These are phyloP conservation scores for Poeciliopsis turrubarensis DNA, from an alignment of 2,113 vertebrate species.

Conservation along the genomic window DNA sequence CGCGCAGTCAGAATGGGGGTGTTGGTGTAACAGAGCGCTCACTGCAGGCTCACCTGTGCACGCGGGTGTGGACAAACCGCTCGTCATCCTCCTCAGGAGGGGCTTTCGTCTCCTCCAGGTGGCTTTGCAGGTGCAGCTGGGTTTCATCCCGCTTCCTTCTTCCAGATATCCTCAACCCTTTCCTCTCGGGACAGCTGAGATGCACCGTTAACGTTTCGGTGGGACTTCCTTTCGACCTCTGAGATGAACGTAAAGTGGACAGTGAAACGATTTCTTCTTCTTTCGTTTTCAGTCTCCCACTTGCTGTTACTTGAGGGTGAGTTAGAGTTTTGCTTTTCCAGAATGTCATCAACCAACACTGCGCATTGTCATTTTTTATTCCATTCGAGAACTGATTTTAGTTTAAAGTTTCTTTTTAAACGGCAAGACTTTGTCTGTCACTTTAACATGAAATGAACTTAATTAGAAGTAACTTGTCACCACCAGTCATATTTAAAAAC, in stretches of 20 bases:
- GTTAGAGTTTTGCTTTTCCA: conserved; percentile 46
- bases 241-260: conserved; percentile 94
- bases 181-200: conserved; percentile 77
- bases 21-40: background rate
- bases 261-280: conserved; percentile 88
- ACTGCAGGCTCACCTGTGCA: conserved; percentile 33
- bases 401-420: too few relatives aligned
- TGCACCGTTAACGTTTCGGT: conserved; percentile 83
- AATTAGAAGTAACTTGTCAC: too few relatives aligned
- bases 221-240: conserved; percentile 80
- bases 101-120: conserved; percentile 33
- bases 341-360: background rate
- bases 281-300: conserved; percentile 87
- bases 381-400: too few relatives aligned
- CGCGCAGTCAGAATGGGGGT: background rate
- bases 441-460: too few relatives aligned
- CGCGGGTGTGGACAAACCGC: conserved; percentile 43
- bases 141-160: conserved; percentile 39
- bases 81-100: conserved; percentile 41
- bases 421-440: too few relatives aligned
- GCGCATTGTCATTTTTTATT: background rate
- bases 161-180: conserved; percentile 26
- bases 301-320: conserved; percentile 90
- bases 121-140: conserved; percentile 20
- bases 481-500: too few relatives aligned